phyloP scores from a whole-genome alignment of 2,888 invertebrate genomes.

The Diplazon laetatorius region DNA sequence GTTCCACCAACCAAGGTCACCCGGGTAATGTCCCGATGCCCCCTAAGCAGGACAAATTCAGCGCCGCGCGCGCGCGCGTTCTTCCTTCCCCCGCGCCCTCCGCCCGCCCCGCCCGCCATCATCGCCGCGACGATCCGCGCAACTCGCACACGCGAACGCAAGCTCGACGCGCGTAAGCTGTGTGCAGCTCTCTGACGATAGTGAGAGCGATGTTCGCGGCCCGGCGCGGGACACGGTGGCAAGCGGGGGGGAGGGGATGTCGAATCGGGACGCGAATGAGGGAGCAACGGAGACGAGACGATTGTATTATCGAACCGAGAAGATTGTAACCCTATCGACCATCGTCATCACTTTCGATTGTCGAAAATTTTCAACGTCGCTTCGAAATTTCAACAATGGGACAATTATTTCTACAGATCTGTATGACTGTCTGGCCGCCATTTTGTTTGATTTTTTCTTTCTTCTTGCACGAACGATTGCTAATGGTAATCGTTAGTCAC shows the following conservation, averaged over 20 bases:
- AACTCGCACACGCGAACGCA: constrained; percentile 11
- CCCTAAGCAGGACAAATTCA: constrained; percentile 82
- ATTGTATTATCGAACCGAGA: too few species aligned
- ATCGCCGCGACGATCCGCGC: neutral
- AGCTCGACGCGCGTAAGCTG: constrained; percentile 11
- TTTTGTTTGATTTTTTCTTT: too few species aligned
- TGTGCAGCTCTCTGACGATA: constrained; percentile 45
- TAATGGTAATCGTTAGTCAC: too few species aligned
- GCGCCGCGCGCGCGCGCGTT: constrained; percentile 62
- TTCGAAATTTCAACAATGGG: too few species aligned
- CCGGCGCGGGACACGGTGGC: too few species aligned
- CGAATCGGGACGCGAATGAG: neutral
- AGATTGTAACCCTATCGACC: too few species aligned
- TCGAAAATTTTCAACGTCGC: too few species aligned
- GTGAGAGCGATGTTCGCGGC: constrained; percentile 39
- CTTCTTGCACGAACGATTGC: too few species aligned
- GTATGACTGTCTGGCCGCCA: neutral
- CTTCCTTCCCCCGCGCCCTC: constrained; percentile 35
- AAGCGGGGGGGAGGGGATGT: constrained; percentile 3
- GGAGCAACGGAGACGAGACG: constrained; percentile 9
- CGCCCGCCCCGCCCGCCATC: constrained; percentile 32
- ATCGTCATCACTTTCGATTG: too few species aligned
- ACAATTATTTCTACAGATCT: neutral
- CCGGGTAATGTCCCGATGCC: constrained; percentile 83
- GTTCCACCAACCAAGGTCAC: constrained; percentile 80